Base-by-base conservation (phyloP, 2,888 invertebrate species). In the Buathra laborator region DNA sequence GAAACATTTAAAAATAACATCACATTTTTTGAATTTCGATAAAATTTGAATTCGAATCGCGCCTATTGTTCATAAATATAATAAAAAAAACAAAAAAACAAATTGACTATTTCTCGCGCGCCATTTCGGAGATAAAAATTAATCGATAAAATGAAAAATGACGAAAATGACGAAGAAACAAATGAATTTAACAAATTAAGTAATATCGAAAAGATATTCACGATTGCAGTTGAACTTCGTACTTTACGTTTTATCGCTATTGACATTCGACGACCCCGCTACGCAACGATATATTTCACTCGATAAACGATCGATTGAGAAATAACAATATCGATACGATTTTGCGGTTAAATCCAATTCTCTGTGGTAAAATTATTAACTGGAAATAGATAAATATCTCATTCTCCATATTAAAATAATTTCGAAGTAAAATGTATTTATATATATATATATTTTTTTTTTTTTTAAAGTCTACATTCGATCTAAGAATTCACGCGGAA, bases 211-310 rank as follows among this genome's bases (percentile, higher is more conserved):
- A 19, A 56, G 10, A 56, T 37, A 56, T 24, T 56, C 12, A 37
- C 24, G 43, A 71, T 43, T 32, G 14, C 3, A 16, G 19, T 53
- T 70, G 70, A 32, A 53, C 70, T 12, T 71, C 19, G 51, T 64
- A 59, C 77, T 83, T 56, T 37, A n/a, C 37, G 12, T 46, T 44
- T 68, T 51, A 56, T 79, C 70, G 48, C 10, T 24, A 64, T 56
- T 80, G 71, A 80, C 80, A 72, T 84, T 79, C 46, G 84, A 76
- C 37, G 84, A 84, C 80, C 76, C 80, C 51, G 79, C 70, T 59
- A 29, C 56, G 51, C 74, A 56, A 12, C 16, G 59, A 71, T 71
- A 56, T 71, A 43, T 68, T 56, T n/a, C 16, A 7, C 37, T 10
- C 46, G 59, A 51, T 48, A 53, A 68, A 71, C 53, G 44, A 72